Evolutionary conservation across 2,888 invertebrate genomes (phyloP), one percentile per base, ranked within the genome.

Genomic region (Blera fallax): DNA sequence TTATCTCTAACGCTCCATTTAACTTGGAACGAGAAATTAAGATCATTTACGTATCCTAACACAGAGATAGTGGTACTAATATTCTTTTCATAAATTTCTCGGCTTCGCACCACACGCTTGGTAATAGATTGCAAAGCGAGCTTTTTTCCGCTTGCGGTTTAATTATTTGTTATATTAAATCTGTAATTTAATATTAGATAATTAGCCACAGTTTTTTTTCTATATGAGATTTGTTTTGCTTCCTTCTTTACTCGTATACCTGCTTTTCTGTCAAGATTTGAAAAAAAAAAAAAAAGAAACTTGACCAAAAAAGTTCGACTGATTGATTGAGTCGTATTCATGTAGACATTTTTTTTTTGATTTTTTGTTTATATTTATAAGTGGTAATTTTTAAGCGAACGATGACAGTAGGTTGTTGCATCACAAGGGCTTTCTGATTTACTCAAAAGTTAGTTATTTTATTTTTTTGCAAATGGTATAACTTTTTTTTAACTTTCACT

Each of bases 101-200:
- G 7, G 48, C 48, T 70, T 64, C 34, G 32, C 77, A 81, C 76
- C 81, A 56, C 81, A 69, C 45, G 32, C 64, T 79, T 45, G 54
- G 79, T 72, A 37, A 79, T 72, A 50, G 65, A 65, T 79, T 73
- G 79, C 64, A 65, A 79, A 73, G 64, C 64, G 77, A 77, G 48
- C 81, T 65, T 70, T 77, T 82, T 77, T 81, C 37, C 64, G 54
- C 48, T 64, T 77, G 82, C 48, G 77, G 82, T 70, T 81, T 37
- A 24, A 69, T 67, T 60, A 56, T 62, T 62, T 70, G 45, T 60
- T 24, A 27, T 65, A 79, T 70, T 43, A 58, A 60, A 43, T 70
- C 65, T 70, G 81, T 50, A 70, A 77, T 50, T 58, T 16, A 58
- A 77, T 82, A 82, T 73, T 64, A 32, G 50, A 56, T 40, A 52